These are phyloP conservation scores for Momotus momota DNA, from an alignment of 2,797 vertebrate species.

Conservation along the genomic window DNA sequence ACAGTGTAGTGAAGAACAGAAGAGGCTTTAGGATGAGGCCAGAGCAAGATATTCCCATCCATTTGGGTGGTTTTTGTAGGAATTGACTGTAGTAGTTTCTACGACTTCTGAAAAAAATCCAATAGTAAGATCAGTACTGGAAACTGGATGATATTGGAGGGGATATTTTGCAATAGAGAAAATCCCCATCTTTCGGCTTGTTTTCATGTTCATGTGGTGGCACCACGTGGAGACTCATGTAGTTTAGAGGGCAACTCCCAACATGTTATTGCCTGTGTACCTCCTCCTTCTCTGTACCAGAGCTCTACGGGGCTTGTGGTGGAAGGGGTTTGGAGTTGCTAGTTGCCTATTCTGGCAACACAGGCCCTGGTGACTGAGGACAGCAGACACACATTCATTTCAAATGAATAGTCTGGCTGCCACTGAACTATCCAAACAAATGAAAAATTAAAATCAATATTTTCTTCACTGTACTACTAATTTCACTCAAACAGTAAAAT, in stretches of 20 bases:
- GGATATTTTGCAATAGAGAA: neutral
- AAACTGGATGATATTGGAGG: neutral
- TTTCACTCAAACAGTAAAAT: neutral
- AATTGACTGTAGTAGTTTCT: neutral
- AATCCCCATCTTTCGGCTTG: neutral
- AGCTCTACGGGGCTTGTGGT: neutral
- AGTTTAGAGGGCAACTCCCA: neutral
- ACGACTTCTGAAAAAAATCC: neutral
- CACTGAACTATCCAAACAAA: neutral
- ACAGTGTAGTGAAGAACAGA: neutral
- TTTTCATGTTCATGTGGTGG: neutral
- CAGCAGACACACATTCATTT: neutral
- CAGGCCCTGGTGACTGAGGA: neutral
- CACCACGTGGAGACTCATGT: neutral
- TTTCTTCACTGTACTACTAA: neutral
- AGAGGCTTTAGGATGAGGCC: neutral
- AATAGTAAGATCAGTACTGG: neutral
- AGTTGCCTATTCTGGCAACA: neutral
- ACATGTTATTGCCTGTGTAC: neutral
- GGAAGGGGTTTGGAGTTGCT: neutral
- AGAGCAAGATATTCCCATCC: neutral
- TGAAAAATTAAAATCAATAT: fast-evolving
- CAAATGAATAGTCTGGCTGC: neutral
- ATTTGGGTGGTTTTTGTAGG: neutral
- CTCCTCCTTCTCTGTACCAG: neutral